phyloP scores from a whole-genome alignment of 2,797 vertebrate genomes.

The Garrulus glandarius region DNA sequence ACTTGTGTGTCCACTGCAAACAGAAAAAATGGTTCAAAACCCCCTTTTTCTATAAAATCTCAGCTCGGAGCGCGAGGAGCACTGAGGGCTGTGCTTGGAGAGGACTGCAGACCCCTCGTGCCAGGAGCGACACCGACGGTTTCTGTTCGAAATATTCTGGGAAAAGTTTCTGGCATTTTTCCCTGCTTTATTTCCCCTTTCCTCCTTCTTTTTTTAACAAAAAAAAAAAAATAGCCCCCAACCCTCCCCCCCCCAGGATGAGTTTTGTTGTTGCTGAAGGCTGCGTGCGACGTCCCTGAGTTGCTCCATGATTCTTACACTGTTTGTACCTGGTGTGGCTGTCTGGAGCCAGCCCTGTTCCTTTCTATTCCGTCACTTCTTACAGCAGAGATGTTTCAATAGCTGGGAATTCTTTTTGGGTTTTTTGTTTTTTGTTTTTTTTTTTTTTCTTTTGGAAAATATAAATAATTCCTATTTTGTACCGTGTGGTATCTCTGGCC shows the following conservation, averaged over 20 bases:
- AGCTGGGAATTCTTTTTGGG: conserved; percentile 59
- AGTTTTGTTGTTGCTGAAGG: conserved; percentile 65
- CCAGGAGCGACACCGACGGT: conserved; percentile 50
- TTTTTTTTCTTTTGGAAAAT: conserved; percentile 66
- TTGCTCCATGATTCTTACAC: conserved; percentile 63
- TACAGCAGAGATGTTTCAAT: conserved; percentile 73
- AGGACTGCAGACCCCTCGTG: conserved; percentile 55
- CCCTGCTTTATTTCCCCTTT: conserved; percentile 62
- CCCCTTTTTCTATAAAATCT: neutral
- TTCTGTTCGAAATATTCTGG: conserved; percentile 71
- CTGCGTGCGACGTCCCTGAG: conserved; percentile 52
- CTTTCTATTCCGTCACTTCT: conserved; percentile 73
- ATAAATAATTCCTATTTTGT: conserved; percentile 84
- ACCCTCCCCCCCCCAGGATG: neutral
- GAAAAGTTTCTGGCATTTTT: conserved; percentile 72
- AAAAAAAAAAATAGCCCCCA: neutral
- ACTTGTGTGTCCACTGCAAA: conserved; percentile 65
- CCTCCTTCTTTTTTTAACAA: neutral
- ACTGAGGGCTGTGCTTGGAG: conserved; percentile 20
- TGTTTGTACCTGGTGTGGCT: conserved; percentile 70
- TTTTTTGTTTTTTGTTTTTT: neutral
- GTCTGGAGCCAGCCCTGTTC: conserved; percentile 67
- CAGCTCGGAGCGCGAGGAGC: conserved; percentile 11
- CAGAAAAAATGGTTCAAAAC: neutral
- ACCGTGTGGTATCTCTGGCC: conserved; percentile 69